Evolutionary conservation across 2,888 invertebrate genomes (phyloP).

Genomic region (Noctua comes): DNA sequence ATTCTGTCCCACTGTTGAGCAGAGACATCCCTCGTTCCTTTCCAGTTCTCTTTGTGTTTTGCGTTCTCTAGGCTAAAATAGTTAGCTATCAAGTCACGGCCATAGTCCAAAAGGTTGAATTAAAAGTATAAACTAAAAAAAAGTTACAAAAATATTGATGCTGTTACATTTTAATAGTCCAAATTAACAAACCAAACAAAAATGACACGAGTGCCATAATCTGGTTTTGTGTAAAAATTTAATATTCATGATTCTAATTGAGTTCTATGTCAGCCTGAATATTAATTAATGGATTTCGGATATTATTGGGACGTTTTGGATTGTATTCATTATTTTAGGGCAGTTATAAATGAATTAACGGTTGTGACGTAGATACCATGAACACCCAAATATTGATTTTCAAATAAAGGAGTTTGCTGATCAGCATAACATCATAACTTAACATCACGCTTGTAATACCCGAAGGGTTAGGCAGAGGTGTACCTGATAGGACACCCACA

Average conservation of each 20-base stretch:
- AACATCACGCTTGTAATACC: no score
- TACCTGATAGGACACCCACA: no score
- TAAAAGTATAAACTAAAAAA: neutral
- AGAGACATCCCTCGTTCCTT: neutral
- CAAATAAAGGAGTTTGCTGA: neutral
- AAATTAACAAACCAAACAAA: conserved; percentile 1
- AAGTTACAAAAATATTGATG: neutral
- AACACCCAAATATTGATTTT: neutral
- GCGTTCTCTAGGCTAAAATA: neutral
- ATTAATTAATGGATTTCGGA: conserved; percentile 18
- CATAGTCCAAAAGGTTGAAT: neutral
- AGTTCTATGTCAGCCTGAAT: conserved; percentile 9
- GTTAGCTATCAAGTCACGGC: neutral
- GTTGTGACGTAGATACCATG: neutral
- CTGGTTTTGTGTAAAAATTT: neutral
- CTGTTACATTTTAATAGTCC: neutral
- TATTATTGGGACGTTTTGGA: neutral
- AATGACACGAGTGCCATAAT: neutral
- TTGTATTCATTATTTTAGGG: neutral
- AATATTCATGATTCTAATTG: conserved; percentile 9
- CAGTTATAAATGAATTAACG: conserved; percentile 2
- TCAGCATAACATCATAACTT: neutral
- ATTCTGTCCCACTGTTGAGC: neutral
- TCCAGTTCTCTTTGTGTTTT: neutral
- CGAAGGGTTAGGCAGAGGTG: no score